These are phyloP conservation scores for Halcyon chelicuti DNA, from an alignment of 2,797 vertebrate species.

Conservation along the genomic window DNA sequence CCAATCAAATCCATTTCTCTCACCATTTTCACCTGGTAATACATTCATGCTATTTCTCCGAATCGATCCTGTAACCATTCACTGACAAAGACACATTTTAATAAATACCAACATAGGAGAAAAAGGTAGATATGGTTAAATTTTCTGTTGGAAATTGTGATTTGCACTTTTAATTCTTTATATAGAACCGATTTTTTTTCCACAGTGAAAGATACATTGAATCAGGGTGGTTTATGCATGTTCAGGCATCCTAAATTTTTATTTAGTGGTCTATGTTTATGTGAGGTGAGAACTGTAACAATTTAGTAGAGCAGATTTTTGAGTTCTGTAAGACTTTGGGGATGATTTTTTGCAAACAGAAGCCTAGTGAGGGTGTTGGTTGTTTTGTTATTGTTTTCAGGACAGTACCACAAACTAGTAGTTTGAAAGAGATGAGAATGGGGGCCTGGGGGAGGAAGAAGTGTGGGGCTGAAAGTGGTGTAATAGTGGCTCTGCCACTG, in stretches of 20 bases:
- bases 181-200: accelerated
- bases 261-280: neutral
- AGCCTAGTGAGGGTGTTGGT: neutral
- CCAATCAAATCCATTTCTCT: neutral
- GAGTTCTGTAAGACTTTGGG: neutral
- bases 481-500: neutral
- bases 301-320: neutral
- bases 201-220: neutral
- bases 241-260: neutral
- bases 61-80: neutral
- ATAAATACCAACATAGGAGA: neutral
- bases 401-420: neutral
- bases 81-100: neutral
- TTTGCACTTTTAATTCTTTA: neutral
- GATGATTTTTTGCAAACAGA: neutral
- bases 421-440: neutral
- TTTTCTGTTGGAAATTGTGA: neutral
- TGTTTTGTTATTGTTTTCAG: neutral
- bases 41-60: neutral
- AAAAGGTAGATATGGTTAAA: neutral
- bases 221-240: neutral
- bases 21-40: neutral
- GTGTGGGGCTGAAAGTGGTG: neutral
- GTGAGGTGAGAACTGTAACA: neutral
- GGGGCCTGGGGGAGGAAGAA: neutral